Base-by-base conservation (phyloP, 2,113 vertebrate species). In the Oncorhynchus gorbuscha region DNA sequence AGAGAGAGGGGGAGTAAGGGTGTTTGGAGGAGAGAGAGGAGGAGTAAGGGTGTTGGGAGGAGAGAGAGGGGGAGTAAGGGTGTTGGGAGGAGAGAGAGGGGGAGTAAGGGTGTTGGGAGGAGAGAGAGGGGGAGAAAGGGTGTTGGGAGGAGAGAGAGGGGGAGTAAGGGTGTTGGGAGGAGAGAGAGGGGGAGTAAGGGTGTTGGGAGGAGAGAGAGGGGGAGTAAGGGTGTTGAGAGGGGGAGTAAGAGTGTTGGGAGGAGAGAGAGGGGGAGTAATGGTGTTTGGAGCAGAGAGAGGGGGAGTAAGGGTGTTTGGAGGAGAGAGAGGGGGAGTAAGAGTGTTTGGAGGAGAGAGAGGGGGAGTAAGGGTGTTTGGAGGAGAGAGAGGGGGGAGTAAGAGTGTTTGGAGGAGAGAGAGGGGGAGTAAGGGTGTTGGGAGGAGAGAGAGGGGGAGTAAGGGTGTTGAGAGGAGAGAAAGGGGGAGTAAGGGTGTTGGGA, bases 151-250 rank as follows among this genome's bases (percentile, higher is more conserved):
- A 24, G 24, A 24, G 24, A 24, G 24, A 24, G 24, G 24, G 26
- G 26, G 26, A 3, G 26, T 28, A 28, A 28, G 26, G 2, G 26
- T 28, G 26, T 28, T 28, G 0, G 26, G 26, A 28, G n/a, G 59
- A 32, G 45, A 61, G 66, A 51, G 26, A 26, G 26, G 26, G 26
- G 26, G 26, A 26, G 26, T 26, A 26, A 26, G 26, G 86, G 72
- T 12, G 39, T 16, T 22, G 3, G 66, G 67, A 7, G 85, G 30
- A 30, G 14, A 61, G 59, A 35, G 2, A 24, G 24, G 26, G 26
- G 26, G 26, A 26, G 26, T 26, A 26, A 26, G 26, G 86, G 72
- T 12, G 39, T 16, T 22, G 24, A 24, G 24, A 24, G 24, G 24
- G 55, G 5, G n/a, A 3, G 28, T 28, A 28, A 28, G n/a, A n/a